phyloP scores from a whole-genome alignment of 2,797 vertebrate genomes.

The Mormyrops boulengeri region DNA sequence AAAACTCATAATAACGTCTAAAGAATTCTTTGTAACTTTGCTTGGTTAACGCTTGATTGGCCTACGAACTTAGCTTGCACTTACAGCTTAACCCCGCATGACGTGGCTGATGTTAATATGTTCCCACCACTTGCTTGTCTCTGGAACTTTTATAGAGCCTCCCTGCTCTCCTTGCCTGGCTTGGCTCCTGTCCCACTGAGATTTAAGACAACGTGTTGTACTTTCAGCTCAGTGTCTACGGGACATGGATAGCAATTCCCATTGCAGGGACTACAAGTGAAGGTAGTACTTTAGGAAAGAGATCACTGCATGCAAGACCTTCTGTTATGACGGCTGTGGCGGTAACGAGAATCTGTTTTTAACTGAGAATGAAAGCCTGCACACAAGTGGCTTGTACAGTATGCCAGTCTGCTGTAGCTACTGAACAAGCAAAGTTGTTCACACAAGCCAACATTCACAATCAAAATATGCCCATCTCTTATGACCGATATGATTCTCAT shows the following conservation, averaged over 20 bases:
- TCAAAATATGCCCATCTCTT: too few species aligned
- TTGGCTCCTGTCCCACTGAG: background rate
- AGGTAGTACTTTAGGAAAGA: conserved; percentile 57
- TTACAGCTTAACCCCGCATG: background rate
- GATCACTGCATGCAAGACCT: conserved; percentile 51
- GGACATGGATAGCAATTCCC: background rate
- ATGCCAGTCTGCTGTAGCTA: too few species aligned
- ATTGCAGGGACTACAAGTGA: background rate
- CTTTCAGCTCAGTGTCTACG: conserved; percentile 55
- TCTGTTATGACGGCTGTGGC: conserved; percentile 64
- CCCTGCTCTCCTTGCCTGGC: background rate
- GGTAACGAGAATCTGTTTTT: conserved; percentile 64
- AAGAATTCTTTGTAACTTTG: background rate
- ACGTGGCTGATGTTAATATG: background rate
- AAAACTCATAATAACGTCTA: background rate
- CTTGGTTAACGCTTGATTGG: background rate
- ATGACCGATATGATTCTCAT: too few species aligned
- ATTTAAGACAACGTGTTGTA: conserved; percentile 49
- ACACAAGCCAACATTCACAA: too few species aligned
- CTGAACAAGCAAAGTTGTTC: too few species aligned
- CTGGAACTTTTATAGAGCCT: background rate
- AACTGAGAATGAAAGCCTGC: conserved; percentile 57
- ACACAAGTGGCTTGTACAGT: conserved; percentile 12
- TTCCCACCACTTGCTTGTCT: background rate
- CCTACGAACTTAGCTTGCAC: background rate